Evolutionary conservation across 1,140 invertebrate genomes (phyloP).

Genomic region (Drosophila serrata): DNA sequence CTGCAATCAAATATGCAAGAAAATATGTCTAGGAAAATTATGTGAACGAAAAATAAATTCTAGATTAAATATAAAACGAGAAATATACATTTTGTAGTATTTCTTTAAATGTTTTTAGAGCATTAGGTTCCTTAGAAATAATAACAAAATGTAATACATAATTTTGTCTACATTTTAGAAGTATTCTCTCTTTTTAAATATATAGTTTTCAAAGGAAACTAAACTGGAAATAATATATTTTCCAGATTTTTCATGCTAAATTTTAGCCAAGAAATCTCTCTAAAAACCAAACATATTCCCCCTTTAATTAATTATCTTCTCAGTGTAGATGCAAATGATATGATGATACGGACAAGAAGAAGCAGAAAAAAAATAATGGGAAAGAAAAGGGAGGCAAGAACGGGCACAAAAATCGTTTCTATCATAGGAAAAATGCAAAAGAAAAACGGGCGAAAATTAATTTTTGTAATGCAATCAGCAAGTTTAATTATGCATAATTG

Average conservation of each 20-base stretch:
- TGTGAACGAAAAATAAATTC: background rate
- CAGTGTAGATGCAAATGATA: conserved; percentile 60
- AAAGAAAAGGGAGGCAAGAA: background rate
- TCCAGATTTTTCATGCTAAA: background rate
- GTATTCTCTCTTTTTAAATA: background rate
- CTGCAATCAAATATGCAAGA: conserved; percentile 74
- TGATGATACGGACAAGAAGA: conserved; percentile 1
- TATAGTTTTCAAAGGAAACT: background rate
- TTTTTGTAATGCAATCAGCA: conserved; percentile 57
- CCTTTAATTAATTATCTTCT: background rate
- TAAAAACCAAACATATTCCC: background rate
- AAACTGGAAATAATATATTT: background rate
- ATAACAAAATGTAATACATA: no score
- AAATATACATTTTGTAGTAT: no score
- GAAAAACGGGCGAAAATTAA: conserved; percentile 64
- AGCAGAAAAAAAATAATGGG: background rate
- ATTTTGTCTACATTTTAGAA: background rate
- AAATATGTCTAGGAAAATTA: conserved; percentile 51
- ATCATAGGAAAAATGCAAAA: conserved; percentile 48
- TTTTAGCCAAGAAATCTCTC: background rate
- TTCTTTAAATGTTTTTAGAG: background rate
- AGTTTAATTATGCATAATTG: conserved; percentile 71
- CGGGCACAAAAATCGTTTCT: conserved; percentile 29
- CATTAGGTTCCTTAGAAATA: accelerated
- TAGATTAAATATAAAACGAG: background rate